Conservation (phyloP, 2,797 vertebrate genomes). For the Passerculus sandwichensis region DNA sequence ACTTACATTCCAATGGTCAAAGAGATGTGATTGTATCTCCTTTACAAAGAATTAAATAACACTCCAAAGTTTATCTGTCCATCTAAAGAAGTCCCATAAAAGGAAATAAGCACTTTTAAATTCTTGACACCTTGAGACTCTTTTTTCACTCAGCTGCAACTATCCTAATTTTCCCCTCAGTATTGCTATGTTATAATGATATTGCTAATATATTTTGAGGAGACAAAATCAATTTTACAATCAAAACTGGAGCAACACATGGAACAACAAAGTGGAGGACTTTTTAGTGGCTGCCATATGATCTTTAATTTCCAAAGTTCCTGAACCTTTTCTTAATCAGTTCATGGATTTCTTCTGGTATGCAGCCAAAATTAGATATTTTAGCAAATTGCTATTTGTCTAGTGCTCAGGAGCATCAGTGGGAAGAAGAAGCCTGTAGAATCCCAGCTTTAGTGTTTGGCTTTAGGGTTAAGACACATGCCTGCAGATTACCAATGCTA, state of each 20-base stretch:
- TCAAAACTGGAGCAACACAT: neutral
- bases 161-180: neutral
- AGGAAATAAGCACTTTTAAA: constrained; percentile 16
- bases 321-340: neutral
- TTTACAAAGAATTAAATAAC: constrained; percentile 29
- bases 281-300: neutral
- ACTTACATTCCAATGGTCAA: constrained; percentile 38
- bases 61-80: neutral
- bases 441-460: neutral
- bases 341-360: neutral
- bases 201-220: neutral
- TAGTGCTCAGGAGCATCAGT: neutral
- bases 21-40: constrained; percentile 43
- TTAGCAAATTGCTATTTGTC: neutral
- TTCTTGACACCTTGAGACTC: neutral
- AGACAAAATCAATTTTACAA: neutral
- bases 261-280: neutral
- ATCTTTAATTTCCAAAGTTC: neutral
- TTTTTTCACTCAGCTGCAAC: neutral
- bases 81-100: constrained; percentile 7
- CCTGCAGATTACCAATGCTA: neutral
- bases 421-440: neutral
- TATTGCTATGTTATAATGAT: neutral
- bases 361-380: neutral
- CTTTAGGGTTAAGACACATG: neutral